Percentiles rank a stretch among this genome's conserved stretches.
Conservation (phyloP, 1,140 invertebrate species). For the Calephelis nemesis region DNA sequence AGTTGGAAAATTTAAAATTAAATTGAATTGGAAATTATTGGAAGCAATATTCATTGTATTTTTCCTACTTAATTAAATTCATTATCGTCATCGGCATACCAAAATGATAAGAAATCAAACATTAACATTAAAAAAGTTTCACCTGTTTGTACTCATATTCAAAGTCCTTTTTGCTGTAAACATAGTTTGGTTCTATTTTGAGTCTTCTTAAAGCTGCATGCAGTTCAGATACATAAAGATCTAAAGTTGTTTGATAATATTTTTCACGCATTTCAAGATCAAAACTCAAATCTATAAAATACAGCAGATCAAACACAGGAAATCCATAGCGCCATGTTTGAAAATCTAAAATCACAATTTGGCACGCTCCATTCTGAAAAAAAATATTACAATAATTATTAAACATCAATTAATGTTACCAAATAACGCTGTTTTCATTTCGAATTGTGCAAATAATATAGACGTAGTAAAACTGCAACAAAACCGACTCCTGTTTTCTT, state of each 20-base stretch:
- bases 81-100: too few relatives aligned
- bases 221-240: conserved; percentile 3
- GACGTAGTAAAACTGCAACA: too few relatives aligned
- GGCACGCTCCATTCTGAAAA: neutral
- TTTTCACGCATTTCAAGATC: conserved; percentile 1
- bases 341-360: neutral
- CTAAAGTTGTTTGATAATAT: neutral
- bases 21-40: too few relatives aligned
- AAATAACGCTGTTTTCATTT: too few relatives aligned
- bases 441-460: too few relatives aligned
- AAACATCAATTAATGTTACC: too few relatives aligned
- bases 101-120: too few relatives aligned
- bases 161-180: conserved; percentile 1
- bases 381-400: neutral
- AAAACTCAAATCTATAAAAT: conserved; percentile 6
- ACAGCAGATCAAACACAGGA: neutral
- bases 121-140: too few relatives aligned
- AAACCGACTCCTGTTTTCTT: too few relatives aligned
- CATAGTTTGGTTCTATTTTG: conserved; percentile 8
- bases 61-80: too few relatives aligned
- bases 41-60: too few relatives aligned
- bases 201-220: conserved; percentile 10
- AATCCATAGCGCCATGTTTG: neutral
- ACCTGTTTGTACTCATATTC: conserved; percentile 6
- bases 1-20: neutral